A percentile compares a stretch with the other conserved stretches of the same genome.
Conservation (phyloP, 2,797 vertebrate species). For the Threskiornis aethiopicus region DNA sequence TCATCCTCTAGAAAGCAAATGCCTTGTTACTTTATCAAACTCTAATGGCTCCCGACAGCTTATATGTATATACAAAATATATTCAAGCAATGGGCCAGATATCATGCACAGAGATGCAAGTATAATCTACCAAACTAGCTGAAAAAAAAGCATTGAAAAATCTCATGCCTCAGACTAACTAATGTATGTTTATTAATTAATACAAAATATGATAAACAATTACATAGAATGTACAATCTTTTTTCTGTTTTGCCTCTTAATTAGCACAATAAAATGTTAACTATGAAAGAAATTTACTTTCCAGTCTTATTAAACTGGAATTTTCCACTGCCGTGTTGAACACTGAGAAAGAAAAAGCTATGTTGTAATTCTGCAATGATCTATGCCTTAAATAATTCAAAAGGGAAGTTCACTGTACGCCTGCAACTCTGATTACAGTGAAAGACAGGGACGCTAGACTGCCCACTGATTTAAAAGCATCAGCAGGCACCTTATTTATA, state of each 20-base stretch:
- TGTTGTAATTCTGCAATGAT: slow-evolving; percentile 33
- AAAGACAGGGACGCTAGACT: slow-evolving; percentile 10
- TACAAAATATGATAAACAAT: neutral
- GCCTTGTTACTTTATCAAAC: neutral
- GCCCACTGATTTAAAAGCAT: slow-evolving; percentile 41
- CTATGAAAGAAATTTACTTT: neutral
- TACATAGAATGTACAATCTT: neutral
- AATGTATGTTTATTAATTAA: neutral
- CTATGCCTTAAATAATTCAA: slow-evolving; percentile 49
- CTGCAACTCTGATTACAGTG: slow-evolving; percentile 49
- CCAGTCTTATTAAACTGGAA: slow-evolving; percentile 9
- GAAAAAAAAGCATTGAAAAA: neutral
- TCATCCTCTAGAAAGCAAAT: neutral
- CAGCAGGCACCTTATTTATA: slow-evolving; percentile 28
- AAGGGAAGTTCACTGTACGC: slow-evolving; percentile 16
- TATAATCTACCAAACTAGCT: neutral
- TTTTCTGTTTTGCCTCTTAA: slow-evolving; percentile 4
- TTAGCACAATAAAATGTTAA: slow-evolving; percentile 40
- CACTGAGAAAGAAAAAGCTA: neutral
- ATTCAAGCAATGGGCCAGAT: neutral
- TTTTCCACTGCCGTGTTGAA: slow-evolving; percentile 11
- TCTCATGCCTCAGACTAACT: neutral
- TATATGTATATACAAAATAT: neutral
- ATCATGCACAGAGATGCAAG: neutral
- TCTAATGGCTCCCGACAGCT: neutral